These are phyloP conservation scores for Synergus itoensis DNA, from an alignment of 2,888 invertebrate species.

Conservation along the genomic window DNA sequence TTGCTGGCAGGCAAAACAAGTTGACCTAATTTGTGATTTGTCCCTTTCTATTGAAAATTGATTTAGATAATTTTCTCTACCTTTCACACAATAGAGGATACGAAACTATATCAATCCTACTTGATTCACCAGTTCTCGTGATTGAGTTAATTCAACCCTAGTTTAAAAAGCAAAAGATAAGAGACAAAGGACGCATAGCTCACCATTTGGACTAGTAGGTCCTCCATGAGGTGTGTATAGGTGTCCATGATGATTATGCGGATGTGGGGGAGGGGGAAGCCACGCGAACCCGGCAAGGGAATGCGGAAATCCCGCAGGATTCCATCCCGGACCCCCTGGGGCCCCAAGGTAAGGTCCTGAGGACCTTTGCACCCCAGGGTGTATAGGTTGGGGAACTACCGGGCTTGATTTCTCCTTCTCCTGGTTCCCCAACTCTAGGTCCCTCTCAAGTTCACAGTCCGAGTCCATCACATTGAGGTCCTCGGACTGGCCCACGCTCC, in stretches of 20 bases:
- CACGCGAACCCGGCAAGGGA: conserved; percentile 83
- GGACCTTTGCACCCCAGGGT: conserved; percentile 82
- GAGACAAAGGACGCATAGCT: conserved; percentile 48
- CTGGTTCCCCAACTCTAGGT: conserved; percentile 62
- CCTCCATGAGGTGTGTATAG: conserved; percentile 75
- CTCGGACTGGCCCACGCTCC: conserved; percentile 74
- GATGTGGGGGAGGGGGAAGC: conserved; percentile 82
- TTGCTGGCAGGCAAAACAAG: too few relatives aligned
- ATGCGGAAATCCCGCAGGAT: conserved; percentile 76
- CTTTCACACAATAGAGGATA: not conserved
- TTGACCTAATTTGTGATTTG: too few relatives aligned
- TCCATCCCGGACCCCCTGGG: conserved; percentile 77
- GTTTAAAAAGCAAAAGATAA: not conserved
- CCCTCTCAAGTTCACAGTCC: conserved; percentile 70
- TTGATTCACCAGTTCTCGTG: not conserved
- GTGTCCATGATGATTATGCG: conserved; percentile 80
- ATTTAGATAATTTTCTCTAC: not conserved
- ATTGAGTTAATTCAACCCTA: not conserved
- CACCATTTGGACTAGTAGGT: conserved; percentile 76
- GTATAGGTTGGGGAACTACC: conserved; percentile 84
- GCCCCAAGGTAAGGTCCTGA: conserved; percentile 80
- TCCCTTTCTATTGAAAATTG: too few relatives aligned
- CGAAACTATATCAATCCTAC: too few relatives aligned
- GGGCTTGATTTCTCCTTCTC: conserved; percentile 79
- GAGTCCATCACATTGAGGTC: conserved; percentile 76